phyloP scores from a whole-genome alignment of 2,113 vertebrate genomes.

The Sula dactylatra region DNA sequence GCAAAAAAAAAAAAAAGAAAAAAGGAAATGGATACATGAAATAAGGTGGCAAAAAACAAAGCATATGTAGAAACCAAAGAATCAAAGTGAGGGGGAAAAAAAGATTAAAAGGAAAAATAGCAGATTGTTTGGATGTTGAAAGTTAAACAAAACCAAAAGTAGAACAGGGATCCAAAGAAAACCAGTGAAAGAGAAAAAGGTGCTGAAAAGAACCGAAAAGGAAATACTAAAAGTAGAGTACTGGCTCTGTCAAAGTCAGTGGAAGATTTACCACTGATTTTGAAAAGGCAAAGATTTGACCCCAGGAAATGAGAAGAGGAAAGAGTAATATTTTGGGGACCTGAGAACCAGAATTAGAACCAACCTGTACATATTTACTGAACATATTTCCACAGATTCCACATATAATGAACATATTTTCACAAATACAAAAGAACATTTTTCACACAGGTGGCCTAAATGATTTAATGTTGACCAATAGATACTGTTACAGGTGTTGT shows the following conservation, averaged over 20 bases:
- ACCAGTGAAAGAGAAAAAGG: not conserved
- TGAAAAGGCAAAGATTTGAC: not conserved
- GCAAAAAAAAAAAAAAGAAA: not conserved
- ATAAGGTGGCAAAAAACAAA: conserved; percentile 6
- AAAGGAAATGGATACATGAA: not conserved
- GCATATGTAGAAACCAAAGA: not conserved
- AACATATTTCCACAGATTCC: not conserved
- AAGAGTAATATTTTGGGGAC: not conserved
- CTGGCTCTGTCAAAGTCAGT: not conserved
- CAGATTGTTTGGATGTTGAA: conserved; percentile 44
- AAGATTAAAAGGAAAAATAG: conserved; percentile 12
- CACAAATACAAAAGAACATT: not conserved
- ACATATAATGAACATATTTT: not conserved
- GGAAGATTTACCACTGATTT: not conserved
- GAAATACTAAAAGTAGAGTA: not conserved
- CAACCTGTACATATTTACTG: not conserved
- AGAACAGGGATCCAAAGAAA: not conserved
- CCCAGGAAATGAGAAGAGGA: not conserved
- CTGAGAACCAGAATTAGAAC: no score
- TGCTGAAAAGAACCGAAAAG: not conserved
- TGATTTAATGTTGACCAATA: not conserved
- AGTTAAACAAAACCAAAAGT: conserved; percentile 40
- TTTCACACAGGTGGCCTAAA: not conserved
- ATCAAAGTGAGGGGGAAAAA: not conserved
- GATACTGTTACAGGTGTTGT: not conserved